These are phyloP conservation scores for Nemurella pictetii DNA, from an alignment of 2,888 invertebrate genomes.

Conservation along the genomic window DNA sequence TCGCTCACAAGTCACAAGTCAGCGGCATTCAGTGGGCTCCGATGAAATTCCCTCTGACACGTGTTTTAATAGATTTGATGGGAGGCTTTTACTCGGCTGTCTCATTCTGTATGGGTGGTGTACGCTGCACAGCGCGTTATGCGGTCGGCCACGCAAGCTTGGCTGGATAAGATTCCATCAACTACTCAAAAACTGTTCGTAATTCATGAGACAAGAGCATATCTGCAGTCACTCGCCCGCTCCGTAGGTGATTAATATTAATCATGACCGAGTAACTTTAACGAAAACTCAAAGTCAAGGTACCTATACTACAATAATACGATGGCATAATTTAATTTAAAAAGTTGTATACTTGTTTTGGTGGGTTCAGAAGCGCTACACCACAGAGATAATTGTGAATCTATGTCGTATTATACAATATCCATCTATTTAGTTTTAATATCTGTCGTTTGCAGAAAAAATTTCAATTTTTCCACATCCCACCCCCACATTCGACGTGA, in stretches of 20 bases:
- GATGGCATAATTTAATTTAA: background rate
- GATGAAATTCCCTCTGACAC: constrained; percentile 32
- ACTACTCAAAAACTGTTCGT: background rate
- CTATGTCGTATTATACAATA: too few species aligned
- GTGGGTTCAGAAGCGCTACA: background rate
- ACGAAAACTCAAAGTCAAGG: background rate
- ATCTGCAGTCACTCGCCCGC: background rate
- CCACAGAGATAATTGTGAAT: background rate
- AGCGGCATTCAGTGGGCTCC: constrained; percentile 23
- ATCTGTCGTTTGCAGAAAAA: too few species aligned
- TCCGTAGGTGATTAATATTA: background rate
- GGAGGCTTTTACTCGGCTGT: constrained; percentile 34
- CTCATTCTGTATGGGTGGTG: constrained; percentile 33
- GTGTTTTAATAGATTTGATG: constrained; percentile 36
- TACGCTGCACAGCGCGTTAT: background rate
- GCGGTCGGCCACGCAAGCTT: background rate
- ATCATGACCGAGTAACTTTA: background rate
- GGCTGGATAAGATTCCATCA: constrained; percentile 2
- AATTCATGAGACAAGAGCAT: background rate
- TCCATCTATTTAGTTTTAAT: too few species aligned
- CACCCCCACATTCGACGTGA: too few species aligned
- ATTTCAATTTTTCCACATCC: too few species aligned
- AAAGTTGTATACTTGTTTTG: background rate
- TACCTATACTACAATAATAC: background rate
- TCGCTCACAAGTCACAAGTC: too few species aligned